Base-by-base conservation (phyloP, 2,113 vertebrate genomes). In the Rhinogobius similis region DNA sequence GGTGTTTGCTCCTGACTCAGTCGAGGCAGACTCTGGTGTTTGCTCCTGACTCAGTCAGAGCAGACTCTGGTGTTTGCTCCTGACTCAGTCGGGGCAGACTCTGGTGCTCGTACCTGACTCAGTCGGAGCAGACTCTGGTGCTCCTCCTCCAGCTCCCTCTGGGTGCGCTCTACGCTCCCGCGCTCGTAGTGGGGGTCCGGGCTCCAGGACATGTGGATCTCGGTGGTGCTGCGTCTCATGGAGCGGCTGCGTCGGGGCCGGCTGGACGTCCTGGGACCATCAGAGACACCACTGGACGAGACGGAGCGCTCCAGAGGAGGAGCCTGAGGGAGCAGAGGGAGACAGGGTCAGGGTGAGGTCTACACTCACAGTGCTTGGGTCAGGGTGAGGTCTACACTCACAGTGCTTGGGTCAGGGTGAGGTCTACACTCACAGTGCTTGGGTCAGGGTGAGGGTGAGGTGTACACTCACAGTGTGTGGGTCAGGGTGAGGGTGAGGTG, bases 141-240 rank as follows among this genome's bases (percentile, higher is more conserved):
- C 52, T 74, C 91, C 27, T 79, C 79, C 41, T 91, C 91, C 83
- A 96, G 84, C 43, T 65, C 36, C 0, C 85, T 87, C 84, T 96
- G 96, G 0, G 90, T 90, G 67, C 84, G 87, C 73, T 92, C 89
- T 66, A 96, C 93, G 0, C 91, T 93, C 10, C 91, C 90, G 48
- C 91, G 89, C 76, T 94, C 86, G 85, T 95, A 94, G 77, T 94
- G 88, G 1, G 81, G 84, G 78, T 96, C 94, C n/a, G 82, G 65
- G 0, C 75, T 62, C 53, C 53, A 74, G 24, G 86, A 7, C 5
- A 77, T 82, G 1, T 84, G 70, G 53, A 85, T 81, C 87, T 95
- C 93, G 21, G 80, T 46, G 0, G 90, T 88, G n/a, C 68, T 26
- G 24, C 81, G 68, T 1, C 77, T 85, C 78, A 82, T 82, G 7